phyloP scores from a whole-genome alignment of 2,888 invertebrate genomes.

The Gasteruption jaculator region DNA sequence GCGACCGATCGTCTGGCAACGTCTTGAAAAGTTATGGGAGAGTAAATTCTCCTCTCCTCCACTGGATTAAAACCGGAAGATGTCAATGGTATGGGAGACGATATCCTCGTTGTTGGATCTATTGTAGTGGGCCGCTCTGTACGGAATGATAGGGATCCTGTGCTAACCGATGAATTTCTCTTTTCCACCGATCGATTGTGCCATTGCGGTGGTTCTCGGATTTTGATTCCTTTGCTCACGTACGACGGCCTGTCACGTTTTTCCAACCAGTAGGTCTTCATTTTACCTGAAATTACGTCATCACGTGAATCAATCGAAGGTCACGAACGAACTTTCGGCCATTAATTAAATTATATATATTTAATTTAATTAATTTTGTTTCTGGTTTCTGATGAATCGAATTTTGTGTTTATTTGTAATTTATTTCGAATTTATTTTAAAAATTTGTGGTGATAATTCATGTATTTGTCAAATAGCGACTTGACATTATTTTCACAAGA shows the following conservation, averaged over 20 bases:
- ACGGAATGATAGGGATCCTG: slow-evolving; percentile 19
- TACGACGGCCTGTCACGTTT: slow-evolving; percentile 66
- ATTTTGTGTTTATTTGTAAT: no score
- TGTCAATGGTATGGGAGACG: slow-evolving; percentile 28
- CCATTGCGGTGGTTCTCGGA: slow-evolving; percentile 40
- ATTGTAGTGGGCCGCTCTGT: slow-evolving; percentile 15
- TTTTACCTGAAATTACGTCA: slow-evolving; percentile 57
- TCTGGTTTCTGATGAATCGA: no score
- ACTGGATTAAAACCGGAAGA: slow-evolving; percentile 41
- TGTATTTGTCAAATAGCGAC: no score
- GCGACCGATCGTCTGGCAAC: slow-evolving; percentile 75
- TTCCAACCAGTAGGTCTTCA: slow-evolving; percentile 88
- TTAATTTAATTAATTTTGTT: neutral
- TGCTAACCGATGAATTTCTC: slow-evolving; percentile 26
- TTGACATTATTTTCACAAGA: no score
- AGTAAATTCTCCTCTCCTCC: slow-evolving; percentile 72
- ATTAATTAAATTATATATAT: slow-evolving; percentile 2
- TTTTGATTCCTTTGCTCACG: slow-evolving; percentile 40
- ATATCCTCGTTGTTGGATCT: slow-evolving; percentile 25
- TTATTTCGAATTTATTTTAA: no score
- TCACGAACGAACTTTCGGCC: neutral
- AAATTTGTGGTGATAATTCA: no score
- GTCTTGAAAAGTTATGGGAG: slow-evolving; percentile 81
- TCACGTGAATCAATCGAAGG: neutral
- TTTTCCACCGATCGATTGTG: slow-evolving; percentile 51